These are phyloP conservation scores for Drosophila equinoxialis DNA, from an alignment of 1,140 invertebrate genomes.

Conservation along the genomic window DNA sequence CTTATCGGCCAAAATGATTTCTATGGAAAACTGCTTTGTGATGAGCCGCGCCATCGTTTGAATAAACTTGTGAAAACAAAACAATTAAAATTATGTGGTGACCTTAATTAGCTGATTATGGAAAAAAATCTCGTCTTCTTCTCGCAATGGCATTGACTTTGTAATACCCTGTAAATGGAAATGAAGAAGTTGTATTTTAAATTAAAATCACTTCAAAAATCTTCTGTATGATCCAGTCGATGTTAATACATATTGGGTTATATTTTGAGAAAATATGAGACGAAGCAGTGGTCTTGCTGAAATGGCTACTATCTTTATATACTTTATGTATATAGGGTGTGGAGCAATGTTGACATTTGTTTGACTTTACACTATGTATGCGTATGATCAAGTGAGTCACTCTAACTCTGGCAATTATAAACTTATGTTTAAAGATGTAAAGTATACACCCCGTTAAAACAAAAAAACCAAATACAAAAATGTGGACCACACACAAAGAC, in stretches of 20 bases:
- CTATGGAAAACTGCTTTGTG: constrained; percentile 56
- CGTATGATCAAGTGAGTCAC: constrained; percentile 36
- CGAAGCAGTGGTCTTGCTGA: too few species aligned
- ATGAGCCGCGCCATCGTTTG: constrained; percentile 33
- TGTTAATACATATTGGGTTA: too few species aligned
- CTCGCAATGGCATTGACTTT: constrained; percentile 15
- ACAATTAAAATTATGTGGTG: constrained; percentile 72
- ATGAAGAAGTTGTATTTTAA: too few species aligned
- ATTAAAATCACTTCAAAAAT: too few species aligned
- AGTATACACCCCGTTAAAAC: constrained; percentile 55
- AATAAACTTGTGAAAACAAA: constrained; percentile 55
- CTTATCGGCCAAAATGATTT: constrained; percentile 62
- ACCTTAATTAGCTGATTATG: constrained; percentile 76
- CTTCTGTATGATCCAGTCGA: too few species aligned
- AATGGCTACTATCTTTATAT: not conserved
- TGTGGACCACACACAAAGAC: constrained; percentile 69
- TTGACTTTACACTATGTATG: not conserved
- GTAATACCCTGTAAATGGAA: constrained; percentile 17
- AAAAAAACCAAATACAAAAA: not conserved
- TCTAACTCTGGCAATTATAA: constrained; percentile 48
- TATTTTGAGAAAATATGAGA: too few species aligned
- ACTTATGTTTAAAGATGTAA: constrained; percentile 44
- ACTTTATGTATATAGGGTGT: not conserved
- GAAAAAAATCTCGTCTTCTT: constrained; percentile 10
- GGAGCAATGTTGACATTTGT: not conserved